A percentile compares a stretch with the other conserved stretches of the same genome.
Conservation (phyloP, 64 coral and sea anemone genomes). For the Stylophora pistillata region DNA sequence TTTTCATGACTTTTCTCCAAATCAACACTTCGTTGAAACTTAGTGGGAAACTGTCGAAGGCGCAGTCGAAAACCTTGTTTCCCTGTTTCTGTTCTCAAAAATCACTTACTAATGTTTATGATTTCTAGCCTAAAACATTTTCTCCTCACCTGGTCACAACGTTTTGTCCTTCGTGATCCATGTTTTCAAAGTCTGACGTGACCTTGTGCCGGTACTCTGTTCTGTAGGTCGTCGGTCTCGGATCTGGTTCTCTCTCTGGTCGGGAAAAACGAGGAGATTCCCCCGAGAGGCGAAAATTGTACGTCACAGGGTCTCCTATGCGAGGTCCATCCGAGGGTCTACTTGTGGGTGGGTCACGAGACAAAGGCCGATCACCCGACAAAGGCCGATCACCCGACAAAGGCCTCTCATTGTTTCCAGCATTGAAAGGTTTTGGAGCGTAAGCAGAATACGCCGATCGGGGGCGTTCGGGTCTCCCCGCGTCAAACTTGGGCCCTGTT, state of each 20-base stretch:
- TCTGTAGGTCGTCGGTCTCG: constrained; percentile 67
- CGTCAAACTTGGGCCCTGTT: constrained; percentile 48
- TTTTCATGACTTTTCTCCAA: no score
- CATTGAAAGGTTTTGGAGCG: constrained; percentile 68
- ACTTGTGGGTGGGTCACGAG: constrained; percentile 27
- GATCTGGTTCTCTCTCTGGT: constrained; percentile 61
- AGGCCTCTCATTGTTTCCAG: constrained; percentile 7
- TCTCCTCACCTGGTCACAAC: constrained; percentile 51
- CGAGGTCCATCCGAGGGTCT: constrained; percentile 29
- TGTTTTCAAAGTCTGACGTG: constrained; percentile 18
- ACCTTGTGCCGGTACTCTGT: constrained; percentile 50
- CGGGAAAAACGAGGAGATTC: constrained; percentile 32
- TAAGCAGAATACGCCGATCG: constrained; percentile 55
- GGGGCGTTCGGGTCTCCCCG: constrained; percentile 57
- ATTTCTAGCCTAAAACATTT: neutral
- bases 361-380: neutral
- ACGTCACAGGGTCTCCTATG: constrained; percentile 31
- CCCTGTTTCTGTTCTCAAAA: no score
- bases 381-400: constrained; percentile 6
- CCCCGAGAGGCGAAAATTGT: constrained; percentile 60
- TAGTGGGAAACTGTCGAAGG: no score
- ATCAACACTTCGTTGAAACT: no score
- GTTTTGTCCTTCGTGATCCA: constrained; percentile 30
- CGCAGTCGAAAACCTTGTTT: no score
- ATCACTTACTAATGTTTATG: no score